These are phyloP conservation scores for Cavia porcellus DNA, from an alignment of 2,113 vertebrate genomes.

Conservation along the genomic window DNA sequence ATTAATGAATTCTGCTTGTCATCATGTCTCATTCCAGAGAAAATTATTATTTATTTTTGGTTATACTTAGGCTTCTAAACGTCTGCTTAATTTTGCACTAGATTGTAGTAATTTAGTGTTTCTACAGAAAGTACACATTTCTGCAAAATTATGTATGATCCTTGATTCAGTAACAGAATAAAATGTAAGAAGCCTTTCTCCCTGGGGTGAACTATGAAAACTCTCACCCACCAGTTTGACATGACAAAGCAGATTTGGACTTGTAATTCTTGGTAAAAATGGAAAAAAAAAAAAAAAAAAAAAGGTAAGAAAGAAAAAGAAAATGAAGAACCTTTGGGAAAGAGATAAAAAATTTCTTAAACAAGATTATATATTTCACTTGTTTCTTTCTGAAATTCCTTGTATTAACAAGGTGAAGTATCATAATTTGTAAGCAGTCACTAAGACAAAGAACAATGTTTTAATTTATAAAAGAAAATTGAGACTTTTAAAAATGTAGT, in stretches of 20 bases:
- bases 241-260: neutral
- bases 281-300: neutral
- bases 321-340: neutral
- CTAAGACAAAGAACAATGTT: neutral
- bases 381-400: constrained; percentile 25
- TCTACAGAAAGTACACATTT: neutral
- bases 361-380: neutral
- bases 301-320: neutral
- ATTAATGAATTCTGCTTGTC: constrained; percentile 62
- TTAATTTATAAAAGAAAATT: constrained; percentile 48
- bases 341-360: neutral
- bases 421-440: constrained; percentile 1
- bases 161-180: constrained; percentile 41
- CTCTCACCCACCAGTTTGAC: neutral
- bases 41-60: neutral
- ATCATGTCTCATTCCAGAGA: constrained; percentile 52
- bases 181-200: neutral
- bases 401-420: neutral
- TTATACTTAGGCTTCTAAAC: neutral
- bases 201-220: neutral
- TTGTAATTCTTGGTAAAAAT: constrained; percentile 1
- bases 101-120: neutral
- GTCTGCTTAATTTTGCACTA: neutral
- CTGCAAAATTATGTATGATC: neutral
- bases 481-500: constrained; percentile 41